Percentiles rank a stretch among this genome's conserved stretches.
Evolutionary conservation across 2,888 invertebrate genomes (phyloP).

Genomic region (Drosophila leonis): DNA sequence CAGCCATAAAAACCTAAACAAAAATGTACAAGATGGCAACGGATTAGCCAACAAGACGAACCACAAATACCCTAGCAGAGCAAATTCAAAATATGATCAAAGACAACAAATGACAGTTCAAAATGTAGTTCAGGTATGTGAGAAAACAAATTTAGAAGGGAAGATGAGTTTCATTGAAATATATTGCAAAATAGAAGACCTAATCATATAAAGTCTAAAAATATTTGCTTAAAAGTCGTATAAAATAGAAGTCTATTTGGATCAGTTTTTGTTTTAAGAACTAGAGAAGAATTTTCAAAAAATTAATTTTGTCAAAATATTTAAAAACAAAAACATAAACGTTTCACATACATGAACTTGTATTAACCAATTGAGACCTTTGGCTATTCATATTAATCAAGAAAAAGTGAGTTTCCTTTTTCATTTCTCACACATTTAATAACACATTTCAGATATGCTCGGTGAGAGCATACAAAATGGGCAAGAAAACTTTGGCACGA

Average conservation of each 20-base stretch:
- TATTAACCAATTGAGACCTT: background rate
- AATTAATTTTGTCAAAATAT: too few relatives aligned
- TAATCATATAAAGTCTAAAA: too few relatives aligned
- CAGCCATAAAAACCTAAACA: slow-evolving; percentile 54
- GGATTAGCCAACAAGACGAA: background rate
- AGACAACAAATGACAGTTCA: too few relatives aligned
- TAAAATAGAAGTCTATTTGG: too few relatives aligned
- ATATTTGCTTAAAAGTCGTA: too few relatives aligned
- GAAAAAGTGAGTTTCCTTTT: background rate
- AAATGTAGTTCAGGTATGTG: too few relatives aligned
- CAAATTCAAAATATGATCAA: background rate
- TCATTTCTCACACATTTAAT: background rate
- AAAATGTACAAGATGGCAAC: slow-evolving; percentile 5
- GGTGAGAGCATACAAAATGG: slow-evolving; percentile 5
- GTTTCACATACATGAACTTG: background rate
- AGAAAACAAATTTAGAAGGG: too few relatives aligned
- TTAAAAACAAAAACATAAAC: too few relatives aligned
- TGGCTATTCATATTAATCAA: background rate
- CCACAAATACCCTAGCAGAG: background rate
- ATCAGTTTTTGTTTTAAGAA: background rate
- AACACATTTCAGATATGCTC: background rate
- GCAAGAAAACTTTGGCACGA: slow-evolving; percentile 53
- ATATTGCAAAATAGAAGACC: too few relatives aligned
- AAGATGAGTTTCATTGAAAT: background rate
- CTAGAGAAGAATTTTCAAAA: background rate